Conservation (phyloP, 2,113 vertebrate species). For the Columbina picui region DNA sequence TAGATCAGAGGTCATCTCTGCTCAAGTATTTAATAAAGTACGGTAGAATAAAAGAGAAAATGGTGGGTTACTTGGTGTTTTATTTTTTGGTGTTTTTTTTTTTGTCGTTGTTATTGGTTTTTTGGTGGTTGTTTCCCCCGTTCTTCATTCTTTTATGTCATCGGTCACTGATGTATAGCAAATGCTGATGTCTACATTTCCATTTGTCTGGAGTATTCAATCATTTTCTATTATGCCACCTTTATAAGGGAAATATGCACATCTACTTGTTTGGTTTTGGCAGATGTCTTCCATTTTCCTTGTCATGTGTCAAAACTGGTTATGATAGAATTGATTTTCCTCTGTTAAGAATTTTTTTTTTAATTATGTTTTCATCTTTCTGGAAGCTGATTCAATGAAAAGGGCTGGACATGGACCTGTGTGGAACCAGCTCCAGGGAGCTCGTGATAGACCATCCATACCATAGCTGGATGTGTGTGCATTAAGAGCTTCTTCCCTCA, state of each 20-base stretch:
- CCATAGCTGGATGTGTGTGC: neutral
- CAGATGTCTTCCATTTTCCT: constrained; percentile 25
- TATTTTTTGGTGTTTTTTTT: neutral
- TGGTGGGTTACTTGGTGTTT: neutral
- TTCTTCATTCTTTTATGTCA: neutral
- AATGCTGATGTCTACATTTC: neutral
- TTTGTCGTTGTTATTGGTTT: neutral
- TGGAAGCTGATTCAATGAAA: neutral
- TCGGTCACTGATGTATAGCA: neutral
- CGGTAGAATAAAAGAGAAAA: neutral
- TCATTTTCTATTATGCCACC: neutral
- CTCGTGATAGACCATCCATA: neutral
- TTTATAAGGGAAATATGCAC: neutral
- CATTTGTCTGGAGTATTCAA: constrained; percentile 5
- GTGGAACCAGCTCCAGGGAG: neutral
- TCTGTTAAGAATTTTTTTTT: neutral
- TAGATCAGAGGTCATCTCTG: neutral
- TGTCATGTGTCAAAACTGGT: neutral
- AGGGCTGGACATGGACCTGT: neutral
- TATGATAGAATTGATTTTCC: constrained; percentile 9
- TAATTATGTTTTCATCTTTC: neutral
- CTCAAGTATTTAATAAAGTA: neutral
- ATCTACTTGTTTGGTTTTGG: neutral
- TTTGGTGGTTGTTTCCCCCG: neutral
- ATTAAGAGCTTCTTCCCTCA: neutral